phyloP scores from a whole-genome alignment of 1,140 invertebrate species.

The Ptiloglossa arizonensis region DNA sequence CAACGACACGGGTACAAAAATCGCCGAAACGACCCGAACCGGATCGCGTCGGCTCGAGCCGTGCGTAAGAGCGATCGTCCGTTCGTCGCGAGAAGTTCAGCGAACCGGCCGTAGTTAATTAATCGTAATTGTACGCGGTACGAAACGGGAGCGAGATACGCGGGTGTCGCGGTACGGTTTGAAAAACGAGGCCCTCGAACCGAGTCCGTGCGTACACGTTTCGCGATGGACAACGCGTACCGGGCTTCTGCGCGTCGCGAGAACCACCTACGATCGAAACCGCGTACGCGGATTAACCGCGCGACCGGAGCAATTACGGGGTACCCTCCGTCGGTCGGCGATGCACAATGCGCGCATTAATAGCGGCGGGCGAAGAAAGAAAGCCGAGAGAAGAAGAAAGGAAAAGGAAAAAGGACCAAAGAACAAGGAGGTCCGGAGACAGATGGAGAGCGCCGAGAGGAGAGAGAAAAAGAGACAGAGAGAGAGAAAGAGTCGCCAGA shows the following conservation, averaged over 20 bases:
- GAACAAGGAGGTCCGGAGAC: not conserved
- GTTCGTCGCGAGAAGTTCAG: too few relatives aligned
- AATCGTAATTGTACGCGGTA: conserved; percentile 41
- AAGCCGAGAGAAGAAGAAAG: too few relatives aligned
- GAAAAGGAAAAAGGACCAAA: not conserved
- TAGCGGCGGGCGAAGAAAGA: too few relatives aligned
- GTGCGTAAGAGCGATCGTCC: too few relatives aligned
- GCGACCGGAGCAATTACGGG: not conserved
- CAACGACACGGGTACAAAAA: too few relatives aligned
- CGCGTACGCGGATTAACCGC: not conserved
- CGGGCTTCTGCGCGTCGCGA: not conserved
- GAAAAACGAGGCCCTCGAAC: too few relatives aligned
- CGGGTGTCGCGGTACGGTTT: too few relatives aligned
- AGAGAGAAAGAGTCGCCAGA: too few relatives aligned
- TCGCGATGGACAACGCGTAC: too few relatives aligned
- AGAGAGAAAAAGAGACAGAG: conserved; percentile 3
- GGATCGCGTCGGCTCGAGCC: not conserved
- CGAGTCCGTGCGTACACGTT: too few relatives aligned
- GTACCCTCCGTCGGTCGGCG: not conserved
- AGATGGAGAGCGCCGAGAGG: conserved; percentile 20
- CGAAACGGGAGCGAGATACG: not conserved
- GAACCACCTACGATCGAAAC: conserved; percentile 1
- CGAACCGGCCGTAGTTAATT: conserved; percentile 51
- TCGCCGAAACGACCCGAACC: not conserved
- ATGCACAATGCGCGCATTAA: conserved; percentile 12